Evolutionary conservation across 2,888 invertebrate genomes (phyloP), one percentile per base, ranked within the genome.

Genomic region (Deroplatys truncata): DNA sequence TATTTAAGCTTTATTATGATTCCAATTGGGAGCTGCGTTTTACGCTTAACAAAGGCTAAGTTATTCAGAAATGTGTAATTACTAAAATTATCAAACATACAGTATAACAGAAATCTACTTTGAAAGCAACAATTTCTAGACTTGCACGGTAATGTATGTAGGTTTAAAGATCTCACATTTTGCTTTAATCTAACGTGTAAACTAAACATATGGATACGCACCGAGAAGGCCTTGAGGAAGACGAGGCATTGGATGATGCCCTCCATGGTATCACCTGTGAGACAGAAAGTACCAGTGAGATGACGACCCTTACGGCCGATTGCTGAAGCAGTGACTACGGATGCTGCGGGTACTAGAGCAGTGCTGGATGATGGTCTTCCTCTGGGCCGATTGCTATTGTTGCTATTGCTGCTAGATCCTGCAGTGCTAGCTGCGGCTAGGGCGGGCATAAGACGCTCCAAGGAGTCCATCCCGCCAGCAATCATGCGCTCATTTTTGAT

Each of bases 241-340:
- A 98, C 98, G 92, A 98, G 95, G 93, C 98, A 98, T 94, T 98
- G 98, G 93, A 98, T 98, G 93, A 98, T 98, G 92, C 98, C 98
- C 93, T 98, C 98, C 98, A 98, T 98, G 90, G 98, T 98, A 94
- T 98, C 98, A 89, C 98, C 98, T 86, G 97, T 97, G 90, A 98
- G 95, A 93, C 98, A 97, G 94, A 98, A 98, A 88, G 97, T 98
- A 92, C 98, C 98, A 28, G 97, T 97, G 91, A 98, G 95, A 93
- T 98, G 97, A 91, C 97, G 95, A 43, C 92, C 92, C 93, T 97
- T 96, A 92, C 97, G 96, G 82, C 97, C 96, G 88, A 97, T 96
- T 89, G 96, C 96, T 31, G 92, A 91, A 28, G 91, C 90, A 10
- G 90, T 88, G 15, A 90, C 90, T 16, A 87, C 86, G 25, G 91